Percentiles rank a stretch among this genome's conserved stretches.
These are phyloP conservation scores for Caenorhabditis briggsae DNA, from an alignment of 1,140 invertebrate species.

Conservation along the genomic window DNA sequence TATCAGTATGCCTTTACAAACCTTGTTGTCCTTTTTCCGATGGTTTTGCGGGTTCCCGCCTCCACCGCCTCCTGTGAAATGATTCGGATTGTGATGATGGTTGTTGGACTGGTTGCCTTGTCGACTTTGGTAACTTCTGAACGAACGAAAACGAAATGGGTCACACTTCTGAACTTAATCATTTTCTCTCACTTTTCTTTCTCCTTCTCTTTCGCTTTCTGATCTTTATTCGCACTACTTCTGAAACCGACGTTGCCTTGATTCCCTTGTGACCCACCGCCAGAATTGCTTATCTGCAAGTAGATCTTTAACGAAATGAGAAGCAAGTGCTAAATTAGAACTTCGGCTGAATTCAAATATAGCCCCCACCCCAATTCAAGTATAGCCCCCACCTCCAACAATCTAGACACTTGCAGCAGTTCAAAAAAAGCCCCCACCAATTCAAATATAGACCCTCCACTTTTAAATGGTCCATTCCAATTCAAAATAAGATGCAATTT, in stretches of 20 bases:
- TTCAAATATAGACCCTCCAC: no score
- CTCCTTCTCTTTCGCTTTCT: background rate
- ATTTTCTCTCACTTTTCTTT: background rate
- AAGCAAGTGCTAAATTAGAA: background rate
- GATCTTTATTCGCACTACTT: background rate
- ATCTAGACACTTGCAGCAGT: no score
- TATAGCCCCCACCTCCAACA: no score
- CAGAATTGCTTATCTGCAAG: conserved; percentile 3
- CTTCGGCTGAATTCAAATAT: no score
- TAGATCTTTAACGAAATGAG: conserved; percentile 26
- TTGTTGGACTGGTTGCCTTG: conserved; percentile 1
- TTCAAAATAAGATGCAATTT: no score
- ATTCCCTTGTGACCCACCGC: background rate
- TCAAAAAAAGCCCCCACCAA: no score
- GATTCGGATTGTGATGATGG: background rate
- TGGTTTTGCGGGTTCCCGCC: background rate
- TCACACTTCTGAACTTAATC: background rate
- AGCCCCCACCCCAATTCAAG: no score
- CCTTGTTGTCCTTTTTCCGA: conserved; percentile 5
- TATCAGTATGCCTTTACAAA: background rate
- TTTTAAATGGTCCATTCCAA: no score
- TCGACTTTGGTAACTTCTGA: background rate
- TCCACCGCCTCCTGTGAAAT: background rate
- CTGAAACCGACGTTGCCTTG: background rate
- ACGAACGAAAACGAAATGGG: background rate